Percentiles rank a stretch among this genome's conserved stretches.
Evolutionary conservation across 2,888 invertebrate genomes (phyloP).

Genomic region (Ditylenchus weischeri): DNA sequence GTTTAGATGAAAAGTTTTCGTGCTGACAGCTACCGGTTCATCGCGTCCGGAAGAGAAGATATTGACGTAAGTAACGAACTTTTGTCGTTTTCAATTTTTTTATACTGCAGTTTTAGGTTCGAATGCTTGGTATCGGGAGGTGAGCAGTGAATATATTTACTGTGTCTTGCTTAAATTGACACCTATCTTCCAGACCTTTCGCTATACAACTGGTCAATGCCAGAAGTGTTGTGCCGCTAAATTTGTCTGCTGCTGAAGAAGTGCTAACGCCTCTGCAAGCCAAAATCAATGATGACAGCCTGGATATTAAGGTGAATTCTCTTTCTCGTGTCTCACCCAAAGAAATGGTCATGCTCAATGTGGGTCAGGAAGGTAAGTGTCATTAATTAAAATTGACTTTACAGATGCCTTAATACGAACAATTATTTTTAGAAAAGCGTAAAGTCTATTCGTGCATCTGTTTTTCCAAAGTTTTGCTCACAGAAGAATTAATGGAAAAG

Average conservation of each 20-base stretch:
- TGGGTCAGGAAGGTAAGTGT: conserved; percentile 51
- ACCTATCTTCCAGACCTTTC: conserved; percentile 71
- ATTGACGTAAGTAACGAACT: conserved; percentile 73
- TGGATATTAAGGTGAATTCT: conserved; percentile 37
- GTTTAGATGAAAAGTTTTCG: conserved; percentile 32
- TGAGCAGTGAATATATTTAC: too few species aligned
- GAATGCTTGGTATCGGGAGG: conserved; percentile 74
- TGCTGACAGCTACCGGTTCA: conserved; percentile 44
- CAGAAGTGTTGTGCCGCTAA: not conserved
- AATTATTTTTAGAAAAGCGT: conserved; percentile 44
- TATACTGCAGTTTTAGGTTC: conserved; percentile 33
- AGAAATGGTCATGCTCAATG: conserved; percentile 34
- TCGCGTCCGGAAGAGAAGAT: conserved; percentile 73
- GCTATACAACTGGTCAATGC: conserved; percentile 73
- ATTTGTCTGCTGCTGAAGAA: not conserved
- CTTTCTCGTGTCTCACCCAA: conserved; percentile 38
- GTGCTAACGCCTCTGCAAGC: conserved; percentile 8
- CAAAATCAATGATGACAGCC: conserved; percentile 38
- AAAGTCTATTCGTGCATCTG: conserved; percentile 55
- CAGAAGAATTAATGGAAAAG: conserved; percentile 24
- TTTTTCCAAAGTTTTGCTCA: conserved; percentile 46
- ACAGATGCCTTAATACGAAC: not conserved
- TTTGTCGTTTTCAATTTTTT: not conserved
- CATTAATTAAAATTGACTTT: not conserved
- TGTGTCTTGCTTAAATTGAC: too few species aligned